phyloP scores from a whole-genome alignment of 2,113 vertebrate genomes.

The Elaphurus davidianus region DNA sequence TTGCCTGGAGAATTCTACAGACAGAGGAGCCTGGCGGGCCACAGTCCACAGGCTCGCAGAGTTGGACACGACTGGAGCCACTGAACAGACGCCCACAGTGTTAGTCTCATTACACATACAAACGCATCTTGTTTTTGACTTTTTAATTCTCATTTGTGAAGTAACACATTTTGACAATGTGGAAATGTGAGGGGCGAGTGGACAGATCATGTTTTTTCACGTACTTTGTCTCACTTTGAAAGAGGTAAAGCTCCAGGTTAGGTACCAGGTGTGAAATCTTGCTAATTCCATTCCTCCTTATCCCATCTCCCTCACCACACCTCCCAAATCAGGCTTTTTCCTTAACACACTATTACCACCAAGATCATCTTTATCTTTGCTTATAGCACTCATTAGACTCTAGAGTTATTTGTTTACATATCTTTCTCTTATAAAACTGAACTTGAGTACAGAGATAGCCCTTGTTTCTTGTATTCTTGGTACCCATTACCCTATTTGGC shows the following conservation, averaged over 20 bases:
- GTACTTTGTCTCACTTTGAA: background rate
- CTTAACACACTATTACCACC: background rate
- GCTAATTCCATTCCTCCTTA: background rate
- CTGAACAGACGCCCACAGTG: background rate
- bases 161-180: background rate
- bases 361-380: background rate
- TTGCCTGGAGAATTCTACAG: background rate
- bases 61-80: background rate
- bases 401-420: background rate
- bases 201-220: background rate
- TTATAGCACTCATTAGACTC: background rate
- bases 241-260: background rate
- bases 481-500: background rate
- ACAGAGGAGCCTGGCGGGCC: background rate
- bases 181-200: background rate
- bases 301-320: background rate
- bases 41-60: background rate
- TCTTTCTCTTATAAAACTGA: background rate
- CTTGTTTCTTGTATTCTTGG: background rate
- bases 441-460: background rate
- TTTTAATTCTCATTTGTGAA: slow-evolving; percentile 2
- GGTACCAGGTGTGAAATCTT: background rate
- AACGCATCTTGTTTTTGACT: background rate
- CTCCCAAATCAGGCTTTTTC: background rate
- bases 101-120: background rate